Conservation (phyloP, 1,140 invertebrate species). For the Nylanderia fulva region DNA sequence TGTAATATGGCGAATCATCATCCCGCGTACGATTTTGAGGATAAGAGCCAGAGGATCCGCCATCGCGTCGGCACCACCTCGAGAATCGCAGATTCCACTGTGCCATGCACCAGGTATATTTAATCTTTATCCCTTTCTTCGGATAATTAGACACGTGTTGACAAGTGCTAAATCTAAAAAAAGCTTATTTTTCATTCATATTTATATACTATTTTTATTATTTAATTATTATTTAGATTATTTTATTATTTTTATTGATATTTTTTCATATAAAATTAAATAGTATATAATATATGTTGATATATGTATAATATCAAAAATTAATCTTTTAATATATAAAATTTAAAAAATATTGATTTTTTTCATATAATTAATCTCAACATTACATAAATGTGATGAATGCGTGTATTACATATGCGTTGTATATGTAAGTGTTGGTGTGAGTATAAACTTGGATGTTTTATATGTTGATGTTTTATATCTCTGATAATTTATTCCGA, state of each 20-base stretch:
- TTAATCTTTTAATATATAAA: too few relatives aligned
- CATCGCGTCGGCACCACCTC: constrained; percentile 79
- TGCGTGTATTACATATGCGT: not conserved
- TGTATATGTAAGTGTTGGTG: not conserved
- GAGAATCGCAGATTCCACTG: constrained; percentile 81
- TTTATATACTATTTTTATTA: too few relatives aligned
- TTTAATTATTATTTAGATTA: too few relatives aligned
- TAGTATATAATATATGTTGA: too few relatives aligned
- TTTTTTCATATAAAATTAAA: too few relatives aligned
- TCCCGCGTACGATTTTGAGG: constrained; percentile 82
- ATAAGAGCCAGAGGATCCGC: constrained; percentile 80
- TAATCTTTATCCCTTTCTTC: not conserved
- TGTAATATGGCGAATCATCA: constrained; percentile 81
- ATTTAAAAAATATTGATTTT: not conserved
- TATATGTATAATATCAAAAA: too few relatives aligned
- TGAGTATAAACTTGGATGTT: not conserved
- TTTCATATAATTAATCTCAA: constrained; percentile 9
- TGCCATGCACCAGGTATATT: constrained; percentile 82
- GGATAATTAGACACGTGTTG: not conserved
- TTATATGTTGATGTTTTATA: too few relatives aligned
- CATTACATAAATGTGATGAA: not conserved
- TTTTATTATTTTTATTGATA: too few relatives aligned
- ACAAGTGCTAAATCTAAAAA: not conserved
- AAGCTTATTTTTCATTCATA: not conserved
- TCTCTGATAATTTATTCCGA: not conserved